phyloP scores from a whole-genome alignment of 2,113 vertebrate species.

The Barnardius zonarius region DNA sequence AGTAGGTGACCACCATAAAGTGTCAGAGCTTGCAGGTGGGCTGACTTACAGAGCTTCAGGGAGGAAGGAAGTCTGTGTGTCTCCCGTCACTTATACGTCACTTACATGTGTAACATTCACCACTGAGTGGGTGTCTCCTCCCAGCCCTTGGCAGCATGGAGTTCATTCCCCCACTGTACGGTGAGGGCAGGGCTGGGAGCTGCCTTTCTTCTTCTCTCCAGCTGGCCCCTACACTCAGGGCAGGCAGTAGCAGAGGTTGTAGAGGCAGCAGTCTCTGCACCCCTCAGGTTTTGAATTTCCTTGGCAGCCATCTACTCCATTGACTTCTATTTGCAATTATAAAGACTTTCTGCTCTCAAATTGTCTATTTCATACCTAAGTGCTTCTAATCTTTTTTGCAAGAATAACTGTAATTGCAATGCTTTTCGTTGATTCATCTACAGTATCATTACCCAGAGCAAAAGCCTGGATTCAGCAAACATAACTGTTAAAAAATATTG shows the following conservation, averaged over 20 bases:
- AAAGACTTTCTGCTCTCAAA: background rate
- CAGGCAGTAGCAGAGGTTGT: background rate
- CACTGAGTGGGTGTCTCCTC: background rate
- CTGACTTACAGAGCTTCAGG: background rate
- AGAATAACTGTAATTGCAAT: slow-evolving; percentile 1
- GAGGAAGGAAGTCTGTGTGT: background rate
- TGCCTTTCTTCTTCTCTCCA: background rate
- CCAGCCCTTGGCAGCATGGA: background rate
- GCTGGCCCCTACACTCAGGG: background rate
- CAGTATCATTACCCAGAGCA: background rate
- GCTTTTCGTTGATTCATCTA: background rate
- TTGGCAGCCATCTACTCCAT: background rate
- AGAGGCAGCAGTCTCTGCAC: background rate
- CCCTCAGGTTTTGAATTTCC: background rate
- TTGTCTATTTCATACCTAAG: slow-evolving; percentile 19
- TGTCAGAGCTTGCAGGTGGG: background rate
- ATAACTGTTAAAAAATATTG: background rate
- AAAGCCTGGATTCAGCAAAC: background rate
- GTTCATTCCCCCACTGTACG: background rate
- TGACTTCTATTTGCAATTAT: background rate
- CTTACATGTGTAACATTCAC: background rate
- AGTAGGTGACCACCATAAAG: background rate
- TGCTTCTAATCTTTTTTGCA: background rate
- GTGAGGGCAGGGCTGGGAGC: background rate
- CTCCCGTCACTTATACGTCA: background rate